Evolutionary conservation across 2,888 invertebrate species (phyloP).

Genomic region (Congeria kusceri): DNA sequence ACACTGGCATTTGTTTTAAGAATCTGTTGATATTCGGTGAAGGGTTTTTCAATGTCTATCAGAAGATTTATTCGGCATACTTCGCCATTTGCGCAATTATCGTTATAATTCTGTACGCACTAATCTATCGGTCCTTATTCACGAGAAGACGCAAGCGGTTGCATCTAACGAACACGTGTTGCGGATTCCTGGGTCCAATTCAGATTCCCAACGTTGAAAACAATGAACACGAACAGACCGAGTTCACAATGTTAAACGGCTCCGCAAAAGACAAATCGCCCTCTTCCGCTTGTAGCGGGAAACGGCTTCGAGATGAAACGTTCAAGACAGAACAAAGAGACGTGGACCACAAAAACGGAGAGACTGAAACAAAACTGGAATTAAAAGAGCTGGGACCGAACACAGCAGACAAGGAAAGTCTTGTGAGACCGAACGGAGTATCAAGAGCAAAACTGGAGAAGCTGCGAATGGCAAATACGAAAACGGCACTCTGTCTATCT

Average conservation of each 20-base stretch:
- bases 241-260: conserved; percentile 66
- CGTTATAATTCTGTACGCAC: conserved; percentile 82
- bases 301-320: conserved; percentile 21
- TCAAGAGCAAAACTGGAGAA: conserved; percentile 76
- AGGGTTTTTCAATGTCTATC: conserved; percentile 69
- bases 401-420: conserved; percentile 54
- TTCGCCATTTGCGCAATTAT: conserved; percentile 82
- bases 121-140: conserved; percentile 77
- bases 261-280: conserved; percentile 53
- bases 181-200: conserved; percentile 54
- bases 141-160: conserved; percentile 64
- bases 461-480: conserved; percentile 83
- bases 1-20: conserved; percentile 47
- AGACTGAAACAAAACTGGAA: conserved; percentile 8
- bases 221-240: conserved; percentile 64
- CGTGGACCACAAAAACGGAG: conserved; percentile 33
- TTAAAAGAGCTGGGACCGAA: conserved; percentile 15
- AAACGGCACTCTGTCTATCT: conserved; percentile 85
- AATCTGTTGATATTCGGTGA: conserved; percentile 49
- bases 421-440: conserved; percentile 63
- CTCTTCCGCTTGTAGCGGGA: conserved; percentile 25
- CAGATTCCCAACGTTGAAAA: conserved; percentile 40
- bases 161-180: conserved; percentile 65
- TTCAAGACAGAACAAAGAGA: conserved; percentile 18
- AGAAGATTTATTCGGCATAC: conserved; percentile 79